Base-by-base conservation (phyloP, 2,113 vertebrate species). In the Catagonus wagneri region DNA sequence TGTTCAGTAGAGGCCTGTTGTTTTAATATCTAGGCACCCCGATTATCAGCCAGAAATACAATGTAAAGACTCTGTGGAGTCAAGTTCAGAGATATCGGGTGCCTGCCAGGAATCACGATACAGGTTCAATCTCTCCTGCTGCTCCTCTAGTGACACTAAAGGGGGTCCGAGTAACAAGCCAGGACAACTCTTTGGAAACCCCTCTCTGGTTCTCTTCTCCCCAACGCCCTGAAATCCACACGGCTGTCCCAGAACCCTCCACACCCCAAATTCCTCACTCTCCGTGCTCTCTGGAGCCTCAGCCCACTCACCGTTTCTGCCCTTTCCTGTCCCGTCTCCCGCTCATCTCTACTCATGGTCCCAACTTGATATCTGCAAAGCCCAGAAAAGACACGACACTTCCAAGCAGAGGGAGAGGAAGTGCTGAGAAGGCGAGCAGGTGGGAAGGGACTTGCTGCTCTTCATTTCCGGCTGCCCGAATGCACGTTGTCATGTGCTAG, bases 391-490 rank as follows among this genome's bases (percentile, higher is more conserved):
- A 14, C 27, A 65, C 44, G 44, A 4, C 44, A 44, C 34, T 83
- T 15, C 22, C 13, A 20, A 39, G 39, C 56, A 65, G 69, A 36
- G n/a, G 10, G 56, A 88, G 56, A 32, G 6, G 15, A n/a, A 27
- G 6, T 11, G 29, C 66, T 15, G 63, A 6, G 12, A 27, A 3
- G 60, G 61, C 44, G 32, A 36, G 63, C 68, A 52, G 34, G 2
- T 6, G 7, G 15, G 74, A 72, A 88, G 75, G 19, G 52, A 15
- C 22, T 36, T 7, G 44, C 19, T 44, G n/a, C 34, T 56, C 27
- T 58, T 32, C 7, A 9, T 8, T 16, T 36, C 52, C 19, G 0
- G n/a, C 7, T 0, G 0, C n/a, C 5, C 29, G 58, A 34, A 74
- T 50, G 29, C 50, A 1, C 34, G 1, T 7, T 7, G 1, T 19